Base-by-base conservation (phyloP, 2,888 invertebrate genomes). In the Yponomeuta malinellus region DNA sequence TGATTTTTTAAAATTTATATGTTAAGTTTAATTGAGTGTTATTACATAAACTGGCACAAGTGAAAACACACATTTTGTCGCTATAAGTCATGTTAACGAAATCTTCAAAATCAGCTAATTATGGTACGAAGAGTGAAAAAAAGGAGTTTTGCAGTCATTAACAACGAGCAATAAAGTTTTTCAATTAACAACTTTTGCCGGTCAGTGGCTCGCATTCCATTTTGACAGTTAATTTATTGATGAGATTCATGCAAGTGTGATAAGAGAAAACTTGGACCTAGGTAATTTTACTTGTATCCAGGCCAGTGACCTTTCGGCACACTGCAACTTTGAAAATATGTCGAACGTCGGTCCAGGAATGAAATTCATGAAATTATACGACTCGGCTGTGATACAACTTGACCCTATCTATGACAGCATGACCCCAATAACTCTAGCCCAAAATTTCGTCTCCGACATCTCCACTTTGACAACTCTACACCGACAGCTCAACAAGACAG, bases 151-250 rank as follows among this genome's bases (percentile, higher is more conserved):
- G 79, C 78, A 79, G 81, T 82, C 78, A 84, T 83, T 80, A 81
- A 77, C 74, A 75, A 73, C 75, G 77, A 78, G 74, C 78, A 79
- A 83, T 82, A 83, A 81, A 86, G 80, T 77, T 79, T 83, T 81
- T 80, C 79, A 81, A 83, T 83, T 81, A 81, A 77, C 75, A 75
- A 77, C 72, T 76, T 59, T 76, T 72, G 74, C 74, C 77, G 75
- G 75, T 76, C 77, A 79, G 77, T 78, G 73, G 72, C 73, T 73
- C 74, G 75, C 75, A 74, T 74, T 65, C 33, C 65, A 31, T 29
- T 29, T 65, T 65, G 65, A 65, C 65, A 65, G 65, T 31, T 65
- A 65, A 33, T 65, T 12, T 29, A 65, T 65, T 65, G 65, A 33
- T 65, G 65, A 65, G 10, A 65, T 65, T 33, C 65, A 65, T 31